Evolutionary conservation across 2,797 vertebrate genomes (phyloP), one percentile per base, ranked within the genome.

Genomic region (Mormyrus hasselquistii): DNA sequence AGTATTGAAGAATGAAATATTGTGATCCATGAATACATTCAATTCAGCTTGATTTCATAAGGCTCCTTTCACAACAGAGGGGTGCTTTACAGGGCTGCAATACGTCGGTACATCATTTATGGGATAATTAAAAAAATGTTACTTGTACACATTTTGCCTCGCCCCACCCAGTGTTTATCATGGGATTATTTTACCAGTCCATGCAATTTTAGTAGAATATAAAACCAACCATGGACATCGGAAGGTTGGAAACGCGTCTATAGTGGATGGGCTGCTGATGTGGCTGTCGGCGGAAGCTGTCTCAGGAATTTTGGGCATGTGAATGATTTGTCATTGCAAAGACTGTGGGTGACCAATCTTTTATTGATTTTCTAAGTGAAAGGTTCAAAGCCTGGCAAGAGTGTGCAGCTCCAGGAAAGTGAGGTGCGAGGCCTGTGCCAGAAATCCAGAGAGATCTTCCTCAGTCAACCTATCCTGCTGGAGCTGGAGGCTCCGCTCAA

Each of bases 401-500:
- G 98, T 87, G 98, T 99, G 89, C 98, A 99, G 90, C 97, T 99
- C 89, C 98, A 99, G 93, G 98, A 99, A 94, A 98, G 97, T 47
- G 98, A 99, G 95, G 99, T 99, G 88, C 97, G 98, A 91, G 98
- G 98, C 86, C 93, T 99, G 62, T 99, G 98, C 93, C 95, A 99
- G 89, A 99, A 99, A 93, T 99, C 98, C 92, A 96, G 98, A 91
- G 98, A 99, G 96, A 99, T 99, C 92, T 99, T 99, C 92, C 97
- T 99, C 92, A 99, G 98, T 93, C 98, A 99, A 89, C 98, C 98
- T 93, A 99, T 99, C 94, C 97, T 99, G 0, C 94, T 99, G 94
- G 98, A 99, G 95, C 96, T 99, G 91, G 98, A 99, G 95, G 98
- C 98, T 25, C 98, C 98, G 0, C 96, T 99, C 91, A 99, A 99